Conservation (phyloP, 1,140 invertebrate genomes). For the Mesaphorura yosii region DNA sequence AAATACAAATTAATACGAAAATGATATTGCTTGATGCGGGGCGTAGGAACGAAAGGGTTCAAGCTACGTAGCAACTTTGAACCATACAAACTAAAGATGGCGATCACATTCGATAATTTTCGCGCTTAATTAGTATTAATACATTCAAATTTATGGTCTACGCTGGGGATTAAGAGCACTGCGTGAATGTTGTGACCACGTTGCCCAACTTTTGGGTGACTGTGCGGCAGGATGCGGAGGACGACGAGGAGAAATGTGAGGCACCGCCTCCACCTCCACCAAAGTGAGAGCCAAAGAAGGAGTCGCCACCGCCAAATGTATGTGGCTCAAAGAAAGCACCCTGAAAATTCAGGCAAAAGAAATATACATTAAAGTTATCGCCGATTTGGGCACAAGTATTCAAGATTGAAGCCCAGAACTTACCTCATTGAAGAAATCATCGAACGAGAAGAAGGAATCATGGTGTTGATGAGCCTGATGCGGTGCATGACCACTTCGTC, state of each 20-base stretch:
- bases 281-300: slow-evolving; percentile 33
- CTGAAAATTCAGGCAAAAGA: slow-evolving; percentile 21
- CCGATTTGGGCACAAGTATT: neutral
- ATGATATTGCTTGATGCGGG: too few species aligned
- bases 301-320: slow-evolving; percentile 31
- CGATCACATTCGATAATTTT: too few species aligned
- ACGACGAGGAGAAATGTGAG: slow-evolving; percentile 2
- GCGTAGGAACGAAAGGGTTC: too few species aligned
- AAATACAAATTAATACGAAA: too few species aligned
- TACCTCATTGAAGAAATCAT: slow-evolving; percentile 29
- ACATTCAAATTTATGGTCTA: too few species aligned
- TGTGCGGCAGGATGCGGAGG: slow-evolving; percentile 7
- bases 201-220: slow-evolving; percentile 38
- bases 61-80: too few species aligned
- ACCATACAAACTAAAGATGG: too few species aligned
- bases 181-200: slow-evolving; percentile 39
- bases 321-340: slow-evolving; percentile 21
- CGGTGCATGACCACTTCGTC: slow-evolving; percentile 1
- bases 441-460: slow-evolving; percentile 24
- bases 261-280: slow-evolving; percentile 11
- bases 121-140: too few species aligned
- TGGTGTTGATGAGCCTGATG: slow-evolving; percentile 11
- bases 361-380: slow-evolving; percentile 2
- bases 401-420: too few species aligned
- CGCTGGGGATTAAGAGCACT: slow-evolving; percentile 39